Conservation (phyloP, 2,888 invertebrate species). For the Trissoscelio sp. region DNA sequence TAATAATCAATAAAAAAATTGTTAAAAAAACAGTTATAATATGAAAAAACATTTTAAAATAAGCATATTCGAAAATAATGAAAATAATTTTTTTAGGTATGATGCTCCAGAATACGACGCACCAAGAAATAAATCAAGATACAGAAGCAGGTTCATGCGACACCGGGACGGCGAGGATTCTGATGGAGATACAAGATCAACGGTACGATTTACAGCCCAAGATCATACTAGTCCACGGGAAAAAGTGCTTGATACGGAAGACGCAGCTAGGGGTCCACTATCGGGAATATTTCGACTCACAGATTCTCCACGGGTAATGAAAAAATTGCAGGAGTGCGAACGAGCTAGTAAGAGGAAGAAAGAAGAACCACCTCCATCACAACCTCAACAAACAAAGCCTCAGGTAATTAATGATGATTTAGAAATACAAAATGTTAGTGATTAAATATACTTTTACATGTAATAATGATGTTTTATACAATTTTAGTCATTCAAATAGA, state of each 20-base stretch:
- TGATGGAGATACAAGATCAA: slow-evolving; percentile 88
- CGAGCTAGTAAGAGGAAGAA: slow-evolving; percentile 89
- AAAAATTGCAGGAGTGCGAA: slow-evolving; percentile 92
- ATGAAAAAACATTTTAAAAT: too few species aligned
- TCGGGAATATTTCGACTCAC: slow-evolving; percentile 94
- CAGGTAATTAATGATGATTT: slow-evolving; percentile 79
- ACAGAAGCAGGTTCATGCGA: slow-evolving; percentile 83
- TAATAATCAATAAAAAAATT: too few species aligned
- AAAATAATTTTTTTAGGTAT: slow-evolving; percentile 79
- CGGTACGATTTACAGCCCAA: slow-evolving; percentile 87
- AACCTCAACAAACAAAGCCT: slow-evolving; percentile 85
- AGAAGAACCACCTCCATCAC: slow-evolving; percentile 87
- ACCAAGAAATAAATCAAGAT: slow-evolving; percentile 81
- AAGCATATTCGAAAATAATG: too few species aligned
- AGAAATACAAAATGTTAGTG: slow-evolving; percentile 3
- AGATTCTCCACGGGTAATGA: slow-evolving; percentile 95
- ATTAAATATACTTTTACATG: too few species aligned
- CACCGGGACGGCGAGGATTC: slow-evolving; percentile 90
- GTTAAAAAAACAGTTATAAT: too few species aligned
- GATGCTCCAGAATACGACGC: slow-evolving; percentile 81
- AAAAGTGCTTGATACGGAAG: slow-evolving; percentile 93
- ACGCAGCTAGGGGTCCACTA: slow-evolving; percentile 92
- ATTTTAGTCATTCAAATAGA: too few species aligned
- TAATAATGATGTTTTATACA: too few species aligned
- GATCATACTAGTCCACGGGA: slow-evolving; percentile 84